Evolutionary conservation across 2,888 invertebrate genomes (phyloP), one percentile per base, ranked within the genome.

Genomic region (Papilio demoleus): DNA sequence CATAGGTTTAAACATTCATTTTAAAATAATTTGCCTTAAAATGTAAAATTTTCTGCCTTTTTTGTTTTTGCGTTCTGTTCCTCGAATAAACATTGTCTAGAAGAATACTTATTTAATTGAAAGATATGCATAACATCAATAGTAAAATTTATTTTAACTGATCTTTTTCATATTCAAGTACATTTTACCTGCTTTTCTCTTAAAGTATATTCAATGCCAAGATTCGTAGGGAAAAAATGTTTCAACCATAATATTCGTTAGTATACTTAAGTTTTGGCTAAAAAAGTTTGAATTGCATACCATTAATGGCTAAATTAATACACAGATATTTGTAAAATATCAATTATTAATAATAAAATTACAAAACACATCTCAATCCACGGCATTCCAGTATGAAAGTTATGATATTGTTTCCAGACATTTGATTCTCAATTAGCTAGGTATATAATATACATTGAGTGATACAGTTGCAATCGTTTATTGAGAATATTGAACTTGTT

Each of bases 391-490:
- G 12, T 12, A 22, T 22, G 12, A 50, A 12, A 24, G 4, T 22
- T 24, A 24, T 17, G 12, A 50, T 4, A 50, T 5, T 24, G 14
- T 27, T 50, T 27, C 24, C 14, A 27, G 5, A 50, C 14, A 2
- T 50, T 50, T 27, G 14, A 50, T 14, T 24, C 50, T 50, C 50
- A 50, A 24, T 14, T n/a, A 53, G 6, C 8, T 11, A 11, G n/a
- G n/a, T n/a, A n/a, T n/a, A n/a, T n/a, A n/a, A n/a, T n/a, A n/a
- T n/a, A n/a, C n/a, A n/a, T n/a, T n/a, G 14, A 24, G 24, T 50
- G 12, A 50, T 50, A 53, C 22, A 22, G 53, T 12, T 53, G 53
- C 24, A 27, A 53, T 53, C 53, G 53, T 53, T 53, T 53, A 53
- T 53, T 53, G 53, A 38, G 38, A 22, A 59, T 59, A 59, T 22